Evolutionary conservation across 2,888 invertebrate species (phyloP).

Genomic region (Cyclophora punctaria): DNA sequence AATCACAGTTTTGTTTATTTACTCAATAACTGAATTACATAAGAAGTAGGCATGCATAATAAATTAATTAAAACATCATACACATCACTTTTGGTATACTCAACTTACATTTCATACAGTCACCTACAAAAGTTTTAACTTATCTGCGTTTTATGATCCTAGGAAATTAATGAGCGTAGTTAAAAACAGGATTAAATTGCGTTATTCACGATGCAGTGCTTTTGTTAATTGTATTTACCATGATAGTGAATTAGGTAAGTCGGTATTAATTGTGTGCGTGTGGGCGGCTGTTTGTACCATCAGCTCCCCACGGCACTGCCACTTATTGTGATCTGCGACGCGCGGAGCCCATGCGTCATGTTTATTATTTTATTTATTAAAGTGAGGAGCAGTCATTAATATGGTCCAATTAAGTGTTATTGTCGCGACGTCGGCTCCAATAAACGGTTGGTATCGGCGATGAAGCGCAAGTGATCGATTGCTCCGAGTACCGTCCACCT

Average conservation of each 20-base stretch:
- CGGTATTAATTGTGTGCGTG: constrained; percentile 5
- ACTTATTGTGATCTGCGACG: constrained; percentile 51
- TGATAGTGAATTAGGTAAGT: constrained; percentile 5
- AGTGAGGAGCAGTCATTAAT: constrained; percentile 53
- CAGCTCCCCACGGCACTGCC: constrained; percentile 18
- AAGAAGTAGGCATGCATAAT: no score
- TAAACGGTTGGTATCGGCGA: constrained; percentile 58
- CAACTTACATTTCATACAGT: no score
- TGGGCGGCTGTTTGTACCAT: constrained; percentile 2
- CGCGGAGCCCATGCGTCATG: constrained; percentile 47
- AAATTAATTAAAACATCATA: no score
- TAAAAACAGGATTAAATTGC: constrained; percentile 1
- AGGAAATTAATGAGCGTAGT: no score
- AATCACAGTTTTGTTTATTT: no score
- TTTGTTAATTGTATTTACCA: background rate
- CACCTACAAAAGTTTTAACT: no score
- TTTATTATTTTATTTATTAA: constrained; percentile 65
- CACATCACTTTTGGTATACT: no score
- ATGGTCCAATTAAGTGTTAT: constrained; percentile 67
- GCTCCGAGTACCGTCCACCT: constrained; percentile 64
- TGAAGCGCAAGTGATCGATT: constrained; percentile 63
- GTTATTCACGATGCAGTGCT: constrained; percentile 11
- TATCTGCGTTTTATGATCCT: no score
- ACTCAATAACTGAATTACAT: no score
- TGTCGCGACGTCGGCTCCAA: constrained; percentile 61